These are phyloP conservation scores for Fringilla coelebs DNA, from an alignment of 2,797 vertebrate species.

Conservation along the genomic window DNA sequence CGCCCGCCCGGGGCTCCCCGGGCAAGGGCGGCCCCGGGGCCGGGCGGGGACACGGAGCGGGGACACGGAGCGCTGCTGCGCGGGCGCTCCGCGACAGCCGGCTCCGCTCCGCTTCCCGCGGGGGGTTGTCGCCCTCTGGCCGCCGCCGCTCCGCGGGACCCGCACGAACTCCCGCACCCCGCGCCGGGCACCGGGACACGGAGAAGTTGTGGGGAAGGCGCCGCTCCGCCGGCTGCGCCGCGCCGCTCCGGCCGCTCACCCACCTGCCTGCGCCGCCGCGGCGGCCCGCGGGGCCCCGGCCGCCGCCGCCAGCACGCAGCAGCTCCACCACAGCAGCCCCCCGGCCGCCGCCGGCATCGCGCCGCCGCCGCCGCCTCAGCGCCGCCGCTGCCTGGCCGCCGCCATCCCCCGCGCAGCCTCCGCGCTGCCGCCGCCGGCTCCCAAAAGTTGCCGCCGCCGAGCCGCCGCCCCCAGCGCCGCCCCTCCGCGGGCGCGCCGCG, in stretches of 20 bases:
- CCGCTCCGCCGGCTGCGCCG: neutral
- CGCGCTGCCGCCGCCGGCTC: conserved; percentile 4
- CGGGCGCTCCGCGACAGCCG: neutral
- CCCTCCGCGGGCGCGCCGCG: neutral
- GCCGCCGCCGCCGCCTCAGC: neutral
- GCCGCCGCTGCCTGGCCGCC: neutral
- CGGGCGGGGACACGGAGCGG: neutral
- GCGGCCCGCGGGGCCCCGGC: neutral
- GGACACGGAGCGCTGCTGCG: neutral
- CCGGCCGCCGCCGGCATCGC: conserved; percentile 22
- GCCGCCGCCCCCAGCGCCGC: conserved; percentile 17
- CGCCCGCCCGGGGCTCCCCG: neutral
- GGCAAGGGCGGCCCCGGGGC: neutral
- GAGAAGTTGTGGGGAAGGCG: conserved; percentile 6
- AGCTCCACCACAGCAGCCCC: conserved; percentile 27
- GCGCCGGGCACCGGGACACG: neutral
- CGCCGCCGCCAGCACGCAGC: neutral
- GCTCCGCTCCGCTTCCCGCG: conserved; percentile 58
- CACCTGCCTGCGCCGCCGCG: conserved; percentile 14
- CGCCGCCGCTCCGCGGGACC: conserved; percentile 75
- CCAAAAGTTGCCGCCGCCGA: neutral
- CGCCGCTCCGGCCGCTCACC: neutral
- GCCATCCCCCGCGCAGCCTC: conserved; percentile 15
- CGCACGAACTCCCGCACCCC: conserved; percentile 52
- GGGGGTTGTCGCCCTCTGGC: conserved; percentile 78